phyloP scores from a whole-genome alignment of 2,888 invertebrate species.

The Chorisops tibialis region DNA sequence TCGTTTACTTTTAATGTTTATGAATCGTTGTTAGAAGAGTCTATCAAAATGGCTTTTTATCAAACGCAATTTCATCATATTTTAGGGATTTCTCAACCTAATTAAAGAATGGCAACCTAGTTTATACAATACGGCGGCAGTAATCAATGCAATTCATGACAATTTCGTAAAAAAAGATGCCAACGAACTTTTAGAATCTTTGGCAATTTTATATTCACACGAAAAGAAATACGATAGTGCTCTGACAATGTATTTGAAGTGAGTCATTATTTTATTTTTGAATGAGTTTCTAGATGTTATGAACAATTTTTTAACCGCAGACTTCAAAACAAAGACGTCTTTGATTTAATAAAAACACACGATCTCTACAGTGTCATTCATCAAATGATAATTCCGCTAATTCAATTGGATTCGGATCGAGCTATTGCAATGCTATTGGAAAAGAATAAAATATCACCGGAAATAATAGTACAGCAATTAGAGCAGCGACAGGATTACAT shows the following conservation, averaged over 20 bases:
- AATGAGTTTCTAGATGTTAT: conserved; percentile 1
- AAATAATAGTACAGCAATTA: conserved; percentile 77
- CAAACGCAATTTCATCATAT: conserved; percentile 16
- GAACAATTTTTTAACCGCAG: conserved; percentile 44
- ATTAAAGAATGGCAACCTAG: conserved; percentile 86
- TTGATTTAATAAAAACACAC: conserved; percentile 79
- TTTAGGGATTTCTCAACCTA: conserved; percentile 72
- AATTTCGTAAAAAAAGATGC: conserved; percentile 73
- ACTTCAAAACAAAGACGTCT: conserved; percentile 85
- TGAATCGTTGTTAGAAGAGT: background rate
- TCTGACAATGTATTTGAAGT: conserved; percentile 83
- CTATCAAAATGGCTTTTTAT: no score
- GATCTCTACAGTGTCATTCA: conserved; percentile 78
- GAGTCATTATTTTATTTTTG: conserved; percentile 41
- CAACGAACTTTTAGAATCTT: conserved; percentile 74
- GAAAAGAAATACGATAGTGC: conserved; percentile 89
- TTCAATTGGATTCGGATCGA: conserved; percentile 79
- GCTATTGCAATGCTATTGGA: conserved; percentile 79
- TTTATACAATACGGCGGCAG: conserved; percentile 76
- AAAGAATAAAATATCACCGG: conserved; percentile 69
- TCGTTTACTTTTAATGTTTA: background rate
- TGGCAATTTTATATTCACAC: conserved; percentile 85
- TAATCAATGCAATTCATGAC: conserved; percentile 82
- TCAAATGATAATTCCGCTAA: conserved; percentile 82
- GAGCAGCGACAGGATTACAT: conserved; percentile 69